Evolutionary conservation across 1,140 invertebrate species (phyloP).

Genomic region (Drosophila nebulosa): DNA sequence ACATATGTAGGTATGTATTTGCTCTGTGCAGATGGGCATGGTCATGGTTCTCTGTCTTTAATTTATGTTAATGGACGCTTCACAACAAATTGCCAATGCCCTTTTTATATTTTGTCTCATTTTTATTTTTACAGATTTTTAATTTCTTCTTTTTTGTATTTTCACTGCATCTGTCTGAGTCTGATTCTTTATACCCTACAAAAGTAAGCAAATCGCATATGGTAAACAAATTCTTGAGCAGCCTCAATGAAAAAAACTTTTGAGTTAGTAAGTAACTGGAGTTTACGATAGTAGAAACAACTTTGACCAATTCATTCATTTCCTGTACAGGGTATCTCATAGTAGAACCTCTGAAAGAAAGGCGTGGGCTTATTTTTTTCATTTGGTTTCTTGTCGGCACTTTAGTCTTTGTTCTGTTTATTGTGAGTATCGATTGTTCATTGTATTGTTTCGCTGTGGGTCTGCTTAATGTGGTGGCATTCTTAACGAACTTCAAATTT

Average conservation of each 20-base stretch:
- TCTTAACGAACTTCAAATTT: slow-evolving; percentile 78
- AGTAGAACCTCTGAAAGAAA: background rate
- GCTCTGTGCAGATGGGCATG: slow-evolving; percentile 7
- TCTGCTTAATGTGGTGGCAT: slow-evolving; percentile 73
- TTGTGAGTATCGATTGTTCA: slow-evolving; percentile 54
- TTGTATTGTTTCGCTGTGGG: slow-evolving; percentile 41
- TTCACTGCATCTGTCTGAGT: background rate
- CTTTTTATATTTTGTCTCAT: slow-evolving; percentile 63
- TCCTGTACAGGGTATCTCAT: background rate
- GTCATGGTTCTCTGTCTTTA: slow-evolving; percentile 31
- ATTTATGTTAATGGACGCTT: slow-evolving; percentile 74
- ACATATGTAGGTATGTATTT: background rate
- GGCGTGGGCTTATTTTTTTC: background rate
- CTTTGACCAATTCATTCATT: too few relatives aligned
- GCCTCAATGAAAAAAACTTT: too few relatives aligned
- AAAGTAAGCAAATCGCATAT: background rate
- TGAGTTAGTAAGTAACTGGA: too few relatives aligned
- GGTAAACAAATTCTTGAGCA: background rate
- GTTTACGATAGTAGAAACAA: too few relatives aligned
- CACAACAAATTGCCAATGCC: slow-evolving; percentile 72
- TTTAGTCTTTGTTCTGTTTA: slow-evolving; percentile 48
- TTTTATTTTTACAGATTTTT: slow-evolving; percentile 73
- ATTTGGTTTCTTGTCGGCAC: slow-evolving; percentile 25
- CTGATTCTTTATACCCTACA: background rate
- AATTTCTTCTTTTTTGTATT: slow-evolving; percentile 25